Conservation (phyloP, 2,797 vertebrate species). For the Platyrinchus mystaceus region DNA sequence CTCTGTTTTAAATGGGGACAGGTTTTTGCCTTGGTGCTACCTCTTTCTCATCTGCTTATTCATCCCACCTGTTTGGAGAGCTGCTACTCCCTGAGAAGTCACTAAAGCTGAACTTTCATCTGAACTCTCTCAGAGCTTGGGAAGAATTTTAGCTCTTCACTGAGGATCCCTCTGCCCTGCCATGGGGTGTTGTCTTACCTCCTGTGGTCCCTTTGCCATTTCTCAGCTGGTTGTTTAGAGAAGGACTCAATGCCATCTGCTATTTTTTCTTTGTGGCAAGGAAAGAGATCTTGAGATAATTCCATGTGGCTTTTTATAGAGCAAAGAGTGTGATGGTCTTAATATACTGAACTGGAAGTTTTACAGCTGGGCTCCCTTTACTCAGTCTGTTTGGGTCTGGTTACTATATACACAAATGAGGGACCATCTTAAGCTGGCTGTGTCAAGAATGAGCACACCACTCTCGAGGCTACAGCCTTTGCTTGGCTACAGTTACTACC, state of each 20-base stretch:
- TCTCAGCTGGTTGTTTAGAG: background rate
- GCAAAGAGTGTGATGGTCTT: slow-evolving; percentile 2
- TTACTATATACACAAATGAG: background rate
- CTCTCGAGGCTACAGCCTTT: background rate
- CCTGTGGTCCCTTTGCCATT: background rate
- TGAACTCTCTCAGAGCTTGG: background rate
- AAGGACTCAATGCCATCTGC: background rate
- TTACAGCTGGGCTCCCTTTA: background rate
- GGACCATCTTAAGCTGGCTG: background rate
- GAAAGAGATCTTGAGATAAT: background rate
- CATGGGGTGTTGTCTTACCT: slow-evolving; percentile 1
- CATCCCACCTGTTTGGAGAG: background rate
- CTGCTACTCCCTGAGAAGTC: background rate
- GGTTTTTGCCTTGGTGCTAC: background rate
- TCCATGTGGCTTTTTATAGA: slow-evolving; percentile 47
- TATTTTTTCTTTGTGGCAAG: slow-evolving; percentile 41
- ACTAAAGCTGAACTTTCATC: background rate
- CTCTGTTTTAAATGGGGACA: background rate
- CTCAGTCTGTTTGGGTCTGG: background rate
- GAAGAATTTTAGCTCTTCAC: background rate
- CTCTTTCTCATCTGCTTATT: background rate
- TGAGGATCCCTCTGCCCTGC: background rate
- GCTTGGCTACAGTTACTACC: background rate
- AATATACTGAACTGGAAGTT: background rate
- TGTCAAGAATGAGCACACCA: background rate